Conservation (phyloP, 2,888 invertebrate species). For the Mimachlamys varia region DNA sequence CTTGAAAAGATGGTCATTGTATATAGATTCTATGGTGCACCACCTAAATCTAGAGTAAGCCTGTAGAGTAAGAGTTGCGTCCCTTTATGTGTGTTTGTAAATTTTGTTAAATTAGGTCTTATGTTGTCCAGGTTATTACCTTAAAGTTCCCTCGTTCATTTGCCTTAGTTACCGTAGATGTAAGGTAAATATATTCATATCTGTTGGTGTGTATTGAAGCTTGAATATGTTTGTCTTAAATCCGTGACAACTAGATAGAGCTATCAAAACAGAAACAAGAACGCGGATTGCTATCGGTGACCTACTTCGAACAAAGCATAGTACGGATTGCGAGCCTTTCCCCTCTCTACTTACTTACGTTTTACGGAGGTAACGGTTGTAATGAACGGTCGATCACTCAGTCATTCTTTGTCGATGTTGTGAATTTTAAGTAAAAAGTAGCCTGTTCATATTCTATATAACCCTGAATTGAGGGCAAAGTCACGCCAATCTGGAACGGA, state of each 20-base stretch:
- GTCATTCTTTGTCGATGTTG: neutral
- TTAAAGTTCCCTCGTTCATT: neutral
- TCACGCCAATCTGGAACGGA: neutral
- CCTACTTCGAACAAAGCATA: neutral
- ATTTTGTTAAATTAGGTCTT: neutral
- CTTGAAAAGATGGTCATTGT: no score
- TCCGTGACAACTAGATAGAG: neutral
- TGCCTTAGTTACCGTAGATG: neutral
- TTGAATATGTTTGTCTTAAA: neutral
- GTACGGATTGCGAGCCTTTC: neutral
- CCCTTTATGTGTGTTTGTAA: neutral
- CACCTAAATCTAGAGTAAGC: neutral
- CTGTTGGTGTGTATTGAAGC: no score
- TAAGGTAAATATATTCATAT: no score
- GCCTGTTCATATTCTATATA: no score
- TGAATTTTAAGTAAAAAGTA: neutral
- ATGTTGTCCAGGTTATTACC: neutral
- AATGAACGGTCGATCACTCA: neutral
- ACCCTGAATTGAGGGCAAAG: neutral
- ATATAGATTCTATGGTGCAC: neutral
- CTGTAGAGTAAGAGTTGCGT: neutral
- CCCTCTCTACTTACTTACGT: neutral
- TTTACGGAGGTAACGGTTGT: neutral
- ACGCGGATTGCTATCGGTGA: neutral
- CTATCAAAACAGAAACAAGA: neutral